Base-by-base conservation (phyloP, 2,888 invertebrate species). In the Artemia sinica region DNA sequence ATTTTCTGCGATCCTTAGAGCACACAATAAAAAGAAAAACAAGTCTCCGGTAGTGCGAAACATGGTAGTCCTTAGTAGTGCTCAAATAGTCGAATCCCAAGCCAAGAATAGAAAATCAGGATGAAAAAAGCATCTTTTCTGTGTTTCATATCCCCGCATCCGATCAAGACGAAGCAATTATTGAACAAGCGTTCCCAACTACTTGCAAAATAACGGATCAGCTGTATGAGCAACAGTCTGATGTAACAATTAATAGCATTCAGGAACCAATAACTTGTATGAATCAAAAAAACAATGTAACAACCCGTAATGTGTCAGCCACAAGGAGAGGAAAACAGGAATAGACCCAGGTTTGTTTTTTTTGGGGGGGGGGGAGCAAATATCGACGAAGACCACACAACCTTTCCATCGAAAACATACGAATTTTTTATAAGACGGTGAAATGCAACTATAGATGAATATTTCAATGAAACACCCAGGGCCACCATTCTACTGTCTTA, bases 71-170 rank as follows among this genome's bases (percentile, higher is more conserved):
- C 83, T 95, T 67, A 99, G 98, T 78, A 91, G 98, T 50, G 91
- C 94, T 0, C 95, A 98, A 79, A 96, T 99, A 88, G 95, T 97
- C 0, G 92, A 93, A 76, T 92, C 93, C 0, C 94, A 96, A 80
- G 91, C 96, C 0, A 88, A 87, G 63, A 96, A 97, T 76, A 95
- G 97, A 69, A 86, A 87, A 74, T 98, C 98, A 0, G 98, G 98
- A 66, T 99, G 98, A 98, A 97, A 97, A n/a, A 79, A 99, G 98
- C 77, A 95, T 99, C 74, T 99, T 99, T 78, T 93, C 94, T 67
- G 96, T 98, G 52, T 98, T 98, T 79, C 95, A 68, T 18, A 48
- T 51, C 52, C 96, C 97, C 0, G 98, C 98, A 3, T 86, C 94
- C 52, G 96, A 97, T 78, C 88, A 89, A 74, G 95, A 97, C 77